Evolutionary conservation across 2,113 vertebrate species (phyloP).

Genomic region (Dromiciops gliroides): DNA sequence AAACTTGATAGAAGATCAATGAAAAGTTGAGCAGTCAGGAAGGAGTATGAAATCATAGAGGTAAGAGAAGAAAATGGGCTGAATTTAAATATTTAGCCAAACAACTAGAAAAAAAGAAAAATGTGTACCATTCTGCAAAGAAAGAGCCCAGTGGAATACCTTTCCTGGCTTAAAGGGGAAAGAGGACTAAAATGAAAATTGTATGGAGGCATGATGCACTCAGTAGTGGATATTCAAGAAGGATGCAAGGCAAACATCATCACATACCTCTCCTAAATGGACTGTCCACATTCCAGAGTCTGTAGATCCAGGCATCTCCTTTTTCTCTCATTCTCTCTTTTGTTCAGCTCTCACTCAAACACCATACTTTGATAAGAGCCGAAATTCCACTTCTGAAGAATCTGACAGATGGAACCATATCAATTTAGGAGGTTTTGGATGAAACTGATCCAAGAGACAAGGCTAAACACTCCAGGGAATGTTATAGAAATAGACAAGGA

Average conservation of each 20-base stretch:
- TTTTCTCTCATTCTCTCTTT: slow-evolving; percentile 14
- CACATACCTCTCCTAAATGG: slow-evolving; percentile 1
- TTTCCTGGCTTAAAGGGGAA: neutral
- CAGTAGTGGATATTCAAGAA: neutral
- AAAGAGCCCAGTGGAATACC: neutral
- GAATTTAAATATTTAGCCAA: slow-evolving; percentile 38
- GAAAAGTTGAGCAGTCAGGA: neutral
- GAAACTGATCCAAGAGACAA: slow-evolving; percentile 27
- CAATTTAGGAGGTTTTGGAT: neutral
- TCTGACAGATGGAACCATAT: neutral
- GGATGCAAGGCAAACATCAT: neutral
- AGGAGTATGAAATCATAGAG: slow-evolving; percentile 25
- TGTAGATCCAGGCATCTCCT: neutral
- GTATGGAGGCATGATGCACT: neutral
- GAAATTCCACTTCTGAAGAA: slow-evolving; percentile 27
- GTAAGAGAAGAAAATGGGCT: neutral
- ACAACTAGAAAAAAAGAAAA: neutral
- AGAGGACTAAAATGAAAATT: neutral
- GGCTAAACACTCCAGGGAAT: slow-evolving; percentile 7
- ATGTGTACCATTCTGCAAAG: neutral
- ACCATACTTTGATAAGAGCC: neutral
- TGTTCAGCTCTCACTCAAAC: neutral
- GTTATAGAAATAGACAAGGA: slow-evolving; percentile 34
- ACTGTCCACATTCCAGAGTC: neutral
- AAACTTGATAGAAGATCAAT: slow-evolving; percentile 8